Percentiles rank a stretch among this genome's conserved stretches.
These are phyloP conservation scores for Elephantulus edwardii DNA, from an alignment of 2,113 vertebrate genomes.

Conservation along the genomic window DNA sequence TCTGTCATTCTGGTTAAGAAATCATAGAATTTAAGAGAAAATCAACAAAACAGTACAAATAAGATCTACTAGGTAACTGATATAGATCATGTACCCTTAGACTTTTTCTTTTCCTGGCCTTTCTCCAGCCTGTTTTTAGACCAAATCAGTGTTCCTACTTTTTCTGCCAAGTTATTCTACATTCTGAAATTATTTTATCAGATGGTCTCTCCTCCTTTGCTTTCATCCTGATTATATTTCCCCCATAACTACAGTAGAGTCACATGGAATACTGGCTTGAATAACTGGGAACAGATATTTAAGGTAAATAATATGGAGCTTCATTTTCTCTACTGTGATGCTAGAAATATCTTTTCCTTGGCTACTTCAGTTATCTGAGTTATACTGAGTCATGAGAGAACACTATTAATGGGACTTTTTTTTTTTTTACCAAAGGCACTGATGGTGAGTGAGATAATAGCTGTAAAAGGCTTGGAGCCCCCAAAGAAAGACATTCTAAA, in stretches of 20 bases:
- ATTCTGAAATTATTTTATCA: slow-evolving; percentile 31
- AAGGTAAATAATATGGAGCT: neutral
- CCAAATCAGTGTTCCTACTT: neutral
- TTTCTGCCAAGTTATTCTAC: slow-evolving; percentile 11
- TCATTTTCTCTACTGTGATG: neutral
- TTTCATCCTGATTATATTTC: slow-evolving; percentile 40
- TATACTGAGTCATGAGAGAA: slow-evolving; percentile 40
- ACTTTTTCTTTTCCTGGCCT: neutral
- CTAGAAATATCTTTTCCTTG: slow-evolving; percentile 29
- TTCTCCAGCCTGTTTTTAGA: slow-evolving; percentile 2
- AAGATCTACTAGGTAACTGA: slow-evolving; percentile 47
- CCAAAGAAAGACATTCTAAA: slow-evolving; percentile 7
- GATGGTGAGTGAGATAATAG: neutral
- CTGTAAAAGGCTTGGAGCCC: neutral
- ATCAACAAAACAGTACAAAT: neutral
- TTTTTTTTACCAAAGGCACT: slow-evolving; percentile 52
- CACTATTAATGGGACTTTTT: slow-evolving; percentile 18
- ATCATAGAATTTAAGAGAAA: slow-evolving; percentile 25
- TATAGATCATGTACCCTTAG: neutral
- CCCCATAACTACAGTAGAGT: neutral
- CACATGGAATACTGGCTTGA: neutral
- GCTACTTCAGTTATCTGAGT: slow-evolving; percentile 8
- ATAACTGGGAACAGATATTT: neutral
- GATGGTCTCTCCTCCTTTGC: slow-evolving; percentile 9
- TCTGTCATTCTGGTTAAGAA: slow-evolving; percentile 5